These are phyloP conservation scores for Nycteola revayana DNA, from an alignment of 2,888 invertebrate genomes.

Conservation along the genomic window DNA sequence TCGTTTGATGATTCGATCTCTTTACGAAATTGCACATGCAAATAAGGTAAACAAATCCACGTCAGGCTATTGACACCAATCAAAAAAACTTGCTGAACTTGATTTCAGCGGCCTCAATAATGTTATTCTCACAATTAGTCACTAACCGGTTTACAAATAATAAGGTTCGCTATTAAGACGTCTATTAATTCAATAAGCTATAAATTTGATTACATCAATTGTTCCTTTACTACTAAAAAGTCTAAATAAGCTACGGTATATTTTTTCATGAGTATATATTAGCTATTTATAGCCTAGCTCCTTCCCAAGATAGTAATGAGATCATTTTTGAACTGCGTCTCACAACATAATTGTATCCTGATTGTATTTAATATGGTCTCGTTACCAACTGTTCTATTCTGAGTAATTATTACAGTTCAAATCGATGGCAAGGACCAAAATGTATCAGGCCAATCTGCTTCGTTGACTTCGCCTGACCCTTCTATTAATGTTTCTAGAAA, in stretches of 20 bases:
- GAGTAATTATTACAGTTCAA: slow-evolving; percentile 44
- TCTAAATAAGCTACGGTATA: no score
- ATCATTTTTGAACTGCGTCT: slow-evolving; percentile 1
- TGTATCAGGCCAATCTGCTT: slow-evolving; percentile 40
- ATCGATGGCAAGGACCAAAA: slow-evolving; percentile 50
- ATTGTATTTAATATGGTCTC: slow-evolving; percentile 1
- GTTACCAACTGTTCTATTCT: slow-evolving; percentile 19
- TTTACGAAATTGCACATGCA: no score
- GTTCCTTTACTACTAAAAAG: no score
- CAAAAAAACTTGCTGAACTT: slow-evolving; percentile 33
- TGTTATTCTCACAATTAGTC: slow-evolving; percentile 33
- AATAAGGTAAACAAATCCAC: slow-evolving; percentile 27
- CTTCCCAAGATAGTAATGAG: background rate
- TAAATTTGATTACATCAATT: slow-evolving; percentile 15
- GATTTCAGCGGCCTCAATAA: slow-evolving; percentile 38
- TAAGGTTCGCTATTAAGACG: no score
- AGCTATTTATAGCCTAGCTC: no score
- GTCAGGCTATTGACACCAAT: slow-evolving; percentile 16
- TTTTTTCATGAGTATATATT: no score
- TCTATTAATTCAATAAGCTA: slow-evolving; percentile 20
- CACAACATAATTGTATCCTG: slow-evolving; percentile 12
- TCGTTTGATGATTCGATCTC: no score
- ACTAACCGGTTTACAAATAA: slow-evolving; percentile 29
- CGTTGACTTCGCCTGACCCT: slow-evolving; percentile 51
- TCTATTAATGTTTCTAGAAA: slow-evolving; percentile 56